These are phyloP conservation scores for Hydropotes inermis DNA, from an alignment of 2,113 vertebrate species.

Conservation along the genomic window DNA sequence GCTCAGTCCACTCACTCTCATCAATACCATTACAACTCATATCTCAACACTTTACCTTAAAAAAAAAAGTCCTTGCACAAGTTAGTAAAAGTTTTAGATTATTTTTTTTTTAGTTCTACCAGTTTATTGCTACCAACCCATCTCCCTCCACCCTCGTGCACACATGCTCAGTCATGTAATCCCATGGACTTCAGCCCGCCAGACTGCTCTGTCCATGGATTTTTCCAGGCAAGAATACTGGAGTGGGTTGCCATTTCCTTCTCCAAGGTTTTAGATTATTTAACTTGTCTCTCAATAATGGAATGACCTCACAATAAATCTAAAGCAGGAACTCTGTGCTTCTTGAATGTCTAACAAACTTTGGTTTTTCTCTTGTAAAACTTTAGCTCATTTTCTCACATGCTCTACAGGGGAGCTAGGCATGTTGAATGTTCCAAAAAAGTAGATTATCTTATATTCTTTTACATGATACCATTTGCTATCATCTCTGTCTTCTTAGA, in stretches of 20 bases:
- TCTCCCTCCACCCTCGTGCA: no score
- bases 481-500: conserved; percentile 15
- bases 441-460: conserved; percentile 3
- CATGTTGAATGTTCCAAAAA: background rate
- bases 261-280: background rate
- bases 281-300: background rate
- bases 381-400: background rate
- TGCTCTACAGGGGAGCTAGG: background rate
- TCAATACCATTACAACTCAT: background rate
- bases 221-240: no score
- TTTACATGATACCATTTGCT: background rate
- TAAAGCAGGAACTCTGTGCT: background rate
- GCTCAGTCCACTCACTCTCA: background rate
- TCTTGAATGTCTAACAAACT: background rate
- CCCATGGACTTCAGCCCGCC: no score
- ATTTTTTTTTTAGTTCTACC: no score
- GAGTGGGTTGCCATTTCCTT: no score
- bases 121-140: no score
- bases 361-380: background rate
- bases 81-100: conserved; percentile 17
- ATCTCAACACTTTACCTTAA: conserved; percentile 21
- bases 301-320: background rate
- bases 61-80: background rate
- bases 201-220: no score
- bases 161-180: no score